Conservation (phyloP, 1,140 invertebrate species). For the Drosophila subobscura region DNA sequence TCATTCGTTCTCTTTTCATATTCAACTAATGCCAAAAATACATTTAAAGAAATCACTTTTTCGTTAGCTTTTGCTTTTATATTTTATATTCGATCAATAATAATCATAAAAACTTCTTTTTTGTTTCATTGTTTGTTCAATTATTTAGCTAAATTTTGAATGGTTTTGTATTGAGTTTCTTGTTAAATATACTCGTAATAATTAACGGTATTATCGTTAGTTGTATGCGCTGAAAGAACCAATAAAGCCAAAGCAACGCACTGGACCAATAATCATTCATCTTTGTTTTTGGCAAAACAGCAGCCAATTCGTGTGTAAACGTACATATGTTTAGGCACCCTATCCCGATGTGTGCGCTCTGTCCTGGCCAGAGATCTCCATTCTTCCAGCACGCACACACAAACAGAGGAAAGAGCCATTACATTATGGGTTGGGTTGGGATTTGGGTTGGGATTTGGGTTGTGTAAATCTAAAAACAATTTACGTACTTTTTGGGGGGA, state of each 20-base stretch:
- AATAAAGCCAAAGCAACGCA: conserved; percentile 76
- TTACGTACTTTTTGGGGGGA: conserved; percentile 38
- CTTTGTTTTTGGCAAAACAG: conserved; percentile 37
- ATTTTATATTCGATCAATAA: conserved; percentile 26
- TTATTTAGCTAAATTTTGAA: conserved; percentile 46
- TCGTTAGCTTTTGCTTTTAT: conserved; percentile 28
- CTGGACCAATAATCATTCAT: conserved; percentile 51
- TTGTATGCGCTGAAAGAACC: conserved; percentile 52
- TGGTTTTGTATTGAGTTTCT: conserved; percentile 14
- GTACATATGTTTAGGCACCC: conserved; percentile 37
- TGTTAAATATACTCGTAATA: conserved; percentile 23
- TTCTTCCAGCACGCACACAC: conserved; percentile 1
- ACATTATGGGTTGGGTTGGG: too few species aligned
- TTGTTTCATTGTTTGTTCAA: conserved; percentile 8
- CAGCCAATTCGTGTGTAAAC: conserved; percentile 37
- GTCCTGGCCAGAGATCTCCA: conserved; percentile 5
- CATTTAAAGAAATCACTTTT: conserved; percentile 70
- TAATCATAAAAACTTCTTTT: conserved; percentile 36
- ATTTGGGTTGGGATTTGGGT: not conserved
- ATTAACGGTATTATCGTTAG: conserved; percentile 27
- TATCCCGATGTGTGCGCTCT: not conserved
- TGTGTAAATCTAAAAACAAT: conserved; percentile 68
- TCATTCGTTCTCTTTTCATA: conserved; percentile 9
- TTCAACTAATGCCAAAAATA: conserved; percentile 53
- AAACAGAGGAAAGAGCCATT: not conserved